phyloP scores from a whole-genome alignment of 2,797 vertebrate genomes.

The Danio aesculapii region DNA sequence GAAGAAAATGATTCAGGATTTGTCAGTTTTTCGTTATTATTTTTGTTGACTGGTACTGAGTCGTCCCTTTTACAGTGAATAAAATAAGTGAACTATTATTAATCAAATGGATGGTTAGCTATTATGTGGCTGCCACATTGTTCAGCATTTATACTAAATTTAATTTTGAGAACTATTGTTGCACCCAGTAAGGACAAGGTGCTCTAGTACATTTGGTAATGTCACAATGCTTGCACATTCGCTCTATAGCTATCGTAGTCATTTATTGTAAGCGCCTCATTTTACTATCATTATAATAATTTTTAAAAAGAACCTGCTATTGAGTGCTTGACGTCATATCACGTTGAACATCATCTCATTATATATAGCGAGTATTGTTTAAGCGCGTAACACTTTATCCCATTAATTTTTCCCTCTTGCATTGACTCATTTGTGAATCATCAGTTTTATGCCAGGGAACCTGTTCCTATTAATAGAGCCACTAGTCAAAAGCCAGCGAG shows the following conservation, averaged over 20 bases:
- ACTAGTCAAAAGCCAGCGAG: constrained; percentile 39
- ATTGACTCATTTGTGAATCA: constrained; percentile 36
- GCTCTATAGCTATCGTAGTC: not conserved
- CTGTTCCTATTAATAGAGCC: constrained; percentile 35
- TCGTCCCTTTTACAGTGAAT: not conserved
- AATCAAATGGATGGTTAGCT: not conserved
- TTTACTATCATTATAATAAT: not conserved
- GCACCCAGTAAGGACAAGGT: not conserved
- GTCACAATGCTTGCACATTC: not conserved
- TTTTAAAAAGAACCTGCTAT: not conserved
- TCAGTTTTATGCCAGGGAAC: constrained; percentile 9
- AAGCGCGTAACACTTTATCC: not conserved
- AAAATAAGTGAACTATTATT: not conserved
- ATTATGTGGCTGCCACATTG: not conserved
- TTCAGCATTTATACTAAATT: too few species aligned
- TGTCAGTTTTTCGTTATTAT: not conserved
- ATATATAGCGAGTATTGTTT: not conserved
- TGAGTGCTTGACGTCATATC: not conserved
- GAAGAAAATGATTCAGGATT: not conserved
- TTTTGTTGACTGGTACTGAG: too few species aligned
- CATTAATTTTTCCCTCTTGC: constrained; percentile 40
- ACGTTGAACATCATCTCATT: not conserved
- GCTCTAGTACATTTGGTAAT: not conserved
- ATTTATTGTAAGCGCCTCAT: not conserved
- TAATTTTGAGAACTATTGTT: not conserved